These are phyloP conservation scores for Cryptoblepharus egeriae DNA, from an alignment of 2,797 vertebrate genomes.

Conservation along the genomic window DNA sequence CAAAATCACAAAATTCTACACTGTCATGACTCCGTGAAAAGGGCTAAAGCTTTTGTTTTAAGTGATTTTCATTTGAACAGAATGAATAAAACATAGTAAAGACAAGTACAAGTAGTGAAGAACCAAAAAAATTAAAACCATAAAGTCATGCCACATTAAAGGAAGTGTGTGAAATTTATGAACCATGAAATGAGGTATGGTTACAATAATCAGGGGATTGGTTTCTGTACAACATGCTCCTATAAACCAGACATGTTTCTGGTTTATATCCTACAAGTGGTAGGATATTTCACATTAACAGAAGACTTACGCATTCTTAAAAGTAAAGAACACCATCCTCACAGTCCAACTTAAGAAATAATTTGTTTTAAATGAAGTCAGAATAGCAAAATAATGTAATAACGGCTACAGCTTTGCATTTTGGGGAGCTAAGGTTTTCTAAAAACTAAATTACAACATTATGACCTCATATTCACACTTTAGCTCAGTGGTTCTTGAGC, in stretches of 20 bases:
- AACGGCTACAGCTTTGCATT: not conserved
- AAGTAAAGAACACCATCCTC: not conserved
- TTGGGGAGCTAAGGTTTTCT: not conserved
- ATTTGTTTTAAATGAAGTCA: not conserved
- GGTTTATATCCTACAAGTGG: too few relatives aligned
- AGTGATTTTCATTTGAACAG: not conserved
- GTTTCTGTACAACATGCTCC: slow-evolving; percentile 5
- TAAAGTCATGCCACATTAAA: slow-evolving; percentile 10
- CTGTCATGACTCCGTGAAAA: not conserved
- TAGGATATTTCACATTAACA: slow-evolving; percentile 31
- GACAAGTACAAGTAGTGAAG: not conserved
- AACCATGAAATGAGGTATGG: not conserved
- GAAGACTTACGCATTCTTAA: slow-evolving; percentile 13
- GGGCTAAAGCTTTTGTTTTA: not conserved
- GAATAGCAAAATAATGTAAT: not conserved
- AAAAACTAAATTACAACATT: not conserved
- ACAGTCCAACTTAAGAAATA: not conserved
- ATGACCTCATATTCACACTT: not conserved
- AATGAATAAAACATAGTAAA: not conserved
- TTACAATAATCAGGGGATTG: not conserved
- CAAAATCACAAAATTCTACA: too few relatives aligned
- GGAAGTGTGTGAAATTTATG: slow-evolving; percentile 20
- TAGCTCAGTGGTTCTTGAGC: too few relatives aligned
- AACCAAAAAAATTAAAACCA: not conserved
- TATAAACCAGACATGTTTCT: slow-evolving; percentile 20